Conservation (phyloP, 2,797 vertebrate genomes). For the Gorsachius magnificus region DNA sequence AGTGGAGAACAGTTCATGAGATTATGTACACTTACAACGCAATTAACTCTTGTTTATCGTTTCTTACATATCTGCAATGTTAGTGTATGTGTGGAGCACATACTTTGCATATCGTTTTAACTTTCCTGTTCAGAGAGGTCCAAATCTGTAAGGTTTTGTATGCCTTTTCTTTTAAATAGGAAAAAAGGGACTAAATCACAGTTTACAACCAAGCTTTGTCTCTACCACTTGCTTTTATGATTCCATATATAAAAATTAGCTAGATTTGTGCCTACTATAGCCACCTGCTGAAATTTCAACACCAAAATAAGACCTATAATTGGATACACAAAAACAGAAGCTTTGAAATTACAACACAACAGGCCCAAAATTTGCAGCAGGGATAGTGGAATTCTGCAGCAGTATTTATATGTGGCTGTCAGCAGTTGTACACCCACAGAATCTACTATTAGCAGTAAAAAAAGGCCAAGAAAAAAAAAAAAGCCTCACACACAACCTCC, state of each 20-base stretch:
- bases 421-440: constrained; percentile 26
- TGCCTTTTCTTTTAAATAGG: constrained; percentile 37
- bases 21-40: constrained; percentile 57
- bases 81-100: background rate
- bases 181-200: background rate
- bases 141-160: background rate
- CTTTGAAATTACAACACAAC: constrained; percentile 33
- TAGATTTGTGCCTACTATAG: constrained; percentile 41
- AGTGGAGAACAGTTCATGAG: constrained; percentile 44
- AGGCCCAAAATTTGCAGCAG: constrained; percentile 6
- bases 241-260: constrained; percentile 12
- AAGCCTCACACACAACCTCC: background rate
- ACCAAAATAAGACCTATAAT: constrained; percentile 49
- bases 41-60: constrained; percentile 66
- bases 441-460: constrained; percentile 29
- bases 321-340: constrained; percentile 40
- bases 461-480: background rate
- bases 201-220: constrained; percentile 25
- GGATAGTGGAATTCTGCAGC: background rate
- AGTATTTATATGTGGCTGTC: background rate
- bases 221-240: constrained; percentile 3
- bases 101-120: constrained; percentile 2
- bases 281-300: constrained; percentile 37
- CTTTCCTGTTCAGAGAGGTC: constrained; percentile 14
- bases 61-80: constrained; percentile 27